Evolutionary conservation across 2,888 invertebrate species (phyloP).

Genomic region (Scaptomyza caliginosa): DNA sequence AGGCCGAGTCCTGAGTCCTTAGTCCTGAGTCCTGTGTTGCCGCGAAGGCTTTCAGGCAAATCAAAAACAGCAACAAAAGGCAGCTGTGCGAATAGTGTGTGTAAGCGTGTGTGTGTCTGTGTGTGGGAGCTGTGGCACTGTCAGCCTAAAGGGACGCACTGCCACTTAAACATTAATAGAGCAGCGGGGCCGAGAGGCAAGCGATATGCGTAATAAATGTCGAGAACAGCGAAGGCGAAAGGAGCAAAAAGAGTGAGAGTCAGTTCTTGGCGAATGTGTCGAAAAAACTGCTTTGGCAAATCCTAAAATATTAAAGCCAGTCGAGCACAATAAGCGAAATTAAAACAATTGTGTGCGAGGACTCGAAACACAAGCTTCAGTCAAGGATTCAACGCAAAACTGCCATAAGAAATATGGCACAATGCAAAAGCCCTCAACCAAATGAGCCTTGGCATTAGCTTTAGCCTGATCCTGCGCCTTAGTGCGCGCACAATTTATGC

Average conservation of each 20-base stretch:
- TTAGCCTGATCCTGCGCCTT: conserved; percentile 28
- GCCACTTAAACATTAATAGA: conserved; percentile 81
- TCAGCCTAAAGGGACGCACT: conserved; percentile 76
- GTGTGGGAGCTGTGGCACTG: conserved; percentile 26
- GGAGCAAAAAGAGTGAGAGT: conserved; percentile 4
- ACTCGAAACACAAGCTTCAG: conserved; percentile 11
- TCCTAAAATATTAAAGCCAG: conserved; percentile 77
- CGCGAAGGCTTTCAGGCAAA: conserved; percentile 76
- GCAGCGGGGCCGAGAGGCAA: conserved; percentile 45
- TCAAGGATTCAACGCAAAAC: conserved; percentile 30
- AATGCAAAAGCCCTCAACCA: conserved; percentile 55
- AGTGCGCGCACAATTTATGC: conserved; percentile 68
- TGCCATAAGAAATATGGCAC: conserved; percentile 75
- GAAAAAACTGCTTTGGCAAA: conserved; percentile 56
- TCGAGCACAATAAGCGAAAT: conserved; percentile 75
- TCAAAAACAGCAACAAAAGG: conserved; percentile 78
- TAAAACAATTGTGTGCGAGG: conserved; percentile 74
- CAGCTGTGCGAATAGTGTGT: conserved; percentile 42
- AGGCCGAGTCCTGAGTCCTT: conserved; percentile 38
- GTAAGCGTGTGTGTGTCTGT: conserved; percentile 12
- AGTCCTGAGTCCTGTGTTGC: conserved; percentile 33
- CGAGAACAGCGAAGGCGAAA: conserved; percentile 43
- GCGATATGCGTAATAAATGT: conserved; percentile 81
- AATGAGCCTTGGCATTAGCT: conserved; percentile 63
- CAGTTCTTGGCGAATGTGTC: conserved; percentile 42